Percentiles rank a stretch among this genome's conserved stretches.
phyloP scores from a whole-genome alignment of 2,888 invertebrate genomes.

The Lordiphosa fenestrarum region DNA sequence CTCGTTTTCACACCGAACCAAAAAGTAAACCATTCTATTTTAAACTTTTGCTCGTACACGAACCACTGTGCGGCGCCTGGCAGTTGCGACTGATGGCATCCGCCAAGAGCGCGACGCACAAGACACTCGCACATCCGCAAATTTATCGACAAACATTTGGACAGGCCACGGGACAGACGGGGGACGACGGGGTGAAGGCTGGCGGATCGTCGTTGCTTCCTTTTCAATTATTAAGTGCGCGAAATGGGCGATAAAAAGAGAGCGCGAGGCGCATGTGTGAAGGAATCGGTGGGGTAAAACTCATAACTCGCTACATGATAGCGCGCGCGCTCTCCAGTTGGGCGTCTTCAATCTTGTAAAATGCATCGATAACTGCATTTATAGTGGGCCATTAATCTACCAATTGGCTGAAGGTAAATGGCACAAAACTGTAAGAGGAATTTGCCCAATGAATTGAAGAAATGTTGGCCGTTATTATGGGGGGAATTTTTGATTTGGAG shows the following conservation, averaged over 20 bases:
- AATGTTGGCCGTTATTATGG: slow-evolving; percentile 5
- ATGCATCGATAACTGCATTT: slow-evolving; percentile 61
- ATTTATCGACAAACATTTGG: slow-evolving; percentile 77
- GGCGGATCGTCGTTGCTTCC: slow-evolving; percentile 76
- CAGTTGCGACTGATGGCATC: slow-evolving; percentile 75
- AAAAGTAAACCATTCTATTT: not conserved
- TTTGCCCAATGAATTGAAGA: slow-evolving; percentile 16
- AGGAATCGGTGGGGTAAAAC: slow-evolving; percentile 25
- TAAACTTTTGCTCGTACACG: not conserved
- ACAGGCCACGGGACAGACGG: slow-evolving; percentile 36
- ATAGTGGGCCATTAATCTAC: slow-evolving; percentile 58
- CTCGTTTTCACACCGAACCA: too few species aligned
- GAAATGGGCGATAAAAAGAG: slow-evolving; percentile 68
- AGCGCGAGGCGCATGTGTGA: slow-evolving; percentile 33
- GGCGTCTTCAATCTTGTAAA: slow-evolving; percentile 58
- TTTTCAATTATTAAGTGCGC: slow-evolving; percentile 78
- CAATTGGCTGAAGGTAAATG: slow-evolving; percentile 54
- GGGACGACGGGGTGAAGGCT: slow-evolving; percentile 19
- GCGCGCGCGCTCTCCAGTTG: slow-evolving; percentile 4
- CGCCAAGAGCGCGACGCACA: slow-evolving; percentile 69
- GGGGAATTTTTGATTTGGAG: not conserved
- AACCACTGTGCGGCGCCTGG: slow-evolving; percentile 32
- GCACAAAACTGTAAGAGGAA: slow-evolving; percentile 31
- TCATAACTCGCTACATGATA: slow-evolving; percentile 65
- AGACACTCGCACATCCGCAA: slow-evolving; percentile 75